phyloP scores from a whole-genome alignment of 2,888 invertebrate genomes.

The Heliconius cydno region DNA sequence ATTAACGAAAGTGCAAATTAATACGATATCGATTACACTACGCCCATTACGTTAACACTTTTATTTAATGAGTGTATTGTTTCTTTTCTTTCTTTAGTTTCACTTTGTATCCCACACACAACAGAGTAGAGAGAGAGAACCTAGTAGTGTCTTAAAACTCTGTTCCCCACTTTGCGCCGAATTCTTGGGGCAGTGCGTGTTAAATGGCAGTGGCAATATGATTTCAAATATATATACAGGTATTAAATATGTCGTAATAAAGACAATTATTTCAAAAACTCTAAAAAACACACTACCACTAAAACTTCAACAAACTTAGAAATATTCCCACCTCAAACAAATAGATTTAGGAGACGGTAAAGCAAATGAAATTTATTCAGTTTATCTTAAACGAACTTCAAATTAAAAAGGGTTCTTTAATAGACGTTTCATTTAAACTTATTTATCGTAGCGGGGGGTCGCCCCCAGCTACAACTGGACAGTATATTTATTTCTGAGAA shows the following conservation, averaged over 20 bases:
- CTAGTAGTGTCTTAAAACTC: no score
- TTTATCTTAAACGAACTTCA: constrained; percentile 32
- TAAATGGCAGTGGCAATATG: no score
- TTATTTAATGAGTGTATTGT: neutral
- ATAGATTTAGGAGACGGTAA: neutral
- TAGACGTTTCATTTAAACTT: constrained; percentile 44
- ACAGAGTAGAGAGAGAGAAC: no score
- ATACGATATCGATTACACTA: constrained; percentile 41
- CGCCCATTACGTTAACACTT: constrained; percentile 39
- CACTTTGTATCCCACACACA: no score
- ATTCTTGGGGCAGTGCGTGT: no score
- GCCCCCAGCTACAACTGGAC: constrained; percentile 34
- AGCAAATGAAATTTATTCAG: constrained; percentile 25
- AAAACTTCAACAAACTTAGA: constrained; percentile 4
- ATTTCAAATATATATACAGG: no score
- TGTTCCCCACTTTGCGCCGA: no score
- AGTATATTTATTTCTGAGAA: constrained; percentile 42
- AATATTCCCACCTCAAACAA: neutral
- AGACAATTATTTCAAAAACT: no score
- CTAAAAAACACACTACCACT: neutral
- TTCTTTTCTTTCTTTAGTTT: no score
- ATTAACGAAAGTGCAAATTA: constrained; percentile 32
- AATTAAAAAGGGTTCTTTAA: constrained; percentile 44
- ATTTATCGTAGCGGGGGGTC: constrained; percentile 42
- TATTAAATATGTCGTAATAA: no score